Evolutionary conservation across 2,888 invertebrate genomes (phyloP), one percentile per base, ranked within the genome.

Genomic region (Caenorhabditis sp.): DNA sequence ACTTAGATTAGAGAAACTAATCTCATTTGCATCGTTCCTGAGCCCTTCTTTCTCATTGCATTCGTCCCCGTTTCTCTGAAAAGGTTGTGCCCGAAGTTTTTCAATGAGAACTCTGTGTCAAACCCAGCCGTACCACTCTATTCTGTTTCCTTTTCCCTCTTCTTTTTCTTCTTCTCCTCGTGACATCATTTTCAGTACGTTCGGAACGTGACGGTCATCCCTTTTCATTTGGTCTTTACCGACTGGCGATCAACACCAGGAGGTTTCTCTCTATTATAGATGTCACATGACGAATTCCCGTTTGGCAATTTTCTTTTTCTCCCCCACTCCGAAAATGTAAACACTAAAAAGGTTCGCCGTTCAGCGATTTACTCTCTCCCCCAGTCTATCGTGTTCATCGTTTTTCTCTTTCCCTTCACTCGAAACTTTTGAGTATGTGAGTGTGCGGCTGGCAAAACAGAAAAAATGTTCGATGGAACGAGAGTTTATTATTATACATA

Each of bases 401-500:
- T 45, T 52, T 58, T 45, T 63, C 45, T 22, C 35, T 53, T 35
- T 45, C 65, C 7, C 32, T 24, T 45, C 35, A 15, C 15, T 20
- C 20, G 41, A 65, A 65, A 45, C 37, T 27, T 41, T 50, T 32
- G 35, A 30, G 41, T 37, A 17, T 62, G 13, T 52, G 52, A 17
- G 24, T 27, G 22, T 27, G 39, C 27, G 27, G 27, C 27, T 15
- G 43, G 35, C 45, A 17, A 5, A 7, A 35, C 6, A 50, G 20
- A 50, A 56, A 68, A 68, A 68, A 70, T 53, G 32, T 39, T 66
- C 46, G 32, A 17, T 32, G 56, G 59, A 70, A 59, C 59, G 59
- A 59, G 53, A 70, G 70, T 59, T 70, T 70, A 70, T 70, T 70
- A 70, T 70, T 53, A 70, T 70, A 70, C 59, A 66, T 56, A 56